Evolutionary conservation across 1,140 invertebrate species (phyloP).

Genomic region (Musca vetustissima): DNA sequence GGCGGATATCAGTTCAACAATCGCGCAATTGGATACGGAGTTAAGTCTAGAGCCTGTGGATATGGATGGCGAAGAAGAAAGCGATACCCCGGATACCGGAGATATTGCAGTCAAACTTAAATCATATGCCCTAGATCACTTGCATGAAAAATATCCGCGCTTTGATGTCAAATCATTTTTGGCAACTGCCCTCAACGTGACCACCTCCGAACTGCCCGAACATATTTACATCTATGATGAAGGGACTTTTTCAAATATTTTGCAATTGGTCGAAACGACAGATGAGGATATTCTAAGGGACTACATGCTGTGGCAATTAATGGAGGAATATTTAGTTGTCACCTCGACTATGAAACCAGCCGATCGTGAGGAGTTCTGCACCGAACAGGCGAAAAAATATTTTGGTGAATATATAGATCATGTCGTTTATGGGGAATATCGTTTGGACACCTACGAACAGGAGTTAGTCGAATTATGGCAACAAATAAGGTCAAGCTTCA

Average conservation of each 20-base stretch:
- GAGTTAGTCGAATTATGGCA: slow-evolving; percentile 40
- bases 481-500: slow-evolving; percentile 35
- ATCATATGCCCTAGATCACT: neutral
- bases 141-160: neutral
- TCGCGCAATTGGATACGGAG: too few relatives aligned
- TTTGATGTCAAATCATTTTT: slow-evolving; percentile 4
- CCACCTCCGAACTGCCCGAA: slow-evolving; percentile 27
- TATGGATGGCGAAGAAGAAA: too few relatives aligned
- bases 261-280: slow-evolving; percentile 7
- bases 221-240: slow-evolving; percentile 33
- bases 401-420: slow-evolving; percentile 40
- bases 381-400: slow-evolving; percentile 35
- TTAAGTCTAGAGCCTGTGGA: too few relatives aligned
- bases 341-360: too few relatives aligned
- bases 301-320: slow-evolving; percentile 30
- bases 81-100: too few relatives aligned
- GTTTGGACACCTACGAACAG: slow-evolving; percentile 30
- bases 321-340: slow-evolving; percentile 36
- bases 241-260: slow-evolving; percentile 19
- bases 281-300: slow-evolving; percentile 2
- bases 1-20: too few relatives aligned
- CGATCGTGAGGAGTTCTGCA: slow-evolving; percentile 31
- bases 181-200: neutral
- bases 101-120: too few relatives aligned
- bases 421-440: slow-evolving; percentile 38